Base-by-base conservation (phyloP, 2,888 invertebrate genomes). In the Cosmorhoe ocellata region DNA sequence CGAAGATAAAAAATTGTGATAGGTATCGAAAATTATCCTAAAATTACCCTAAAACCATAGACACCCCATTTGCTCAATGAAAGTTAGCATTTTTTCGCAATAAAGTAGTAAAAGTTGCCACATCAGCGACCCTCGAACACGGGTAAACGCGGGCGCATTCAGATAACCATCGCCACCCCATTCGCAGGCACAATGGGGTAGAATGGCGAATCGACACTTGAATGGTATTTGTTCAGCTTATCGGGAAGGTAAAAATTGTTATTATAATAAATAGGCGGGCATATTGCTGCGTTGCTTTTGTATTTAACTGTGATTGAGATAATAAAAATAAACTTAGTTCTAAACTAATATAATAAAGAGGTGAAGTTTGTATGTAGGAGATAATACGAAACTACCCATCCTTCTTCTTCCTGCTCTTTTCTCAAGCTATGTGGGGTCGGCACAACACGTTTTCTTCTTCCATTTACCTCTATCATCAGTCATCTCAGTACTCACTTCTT, bases 81-180 rank as follows among this genome's bases (percentile, higher is more conserved):
- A 75, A 74, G 78, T 85, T 82, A 80, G 84, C 85, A 82, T 88
- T 87, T 88, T 85, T 83, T 66, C 70, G 81, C 83, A 87, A 89
- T 87, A 87, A 87, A 87, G 84, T 81, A 82, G 78, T 81, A 81
- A 81, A 84, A 80, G 76, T 72, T 69, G 85, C 81, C 56, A 56
- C 70, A 71, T 85, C 86, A 83, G 87, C 84, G 70, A 58, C 67
- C 66, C 65, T 58, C 63, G 56, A 65, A 71, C 74, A 69, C 69
- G 67, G 69, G 72, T 67, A 66, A 70, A 68, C 67, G 68, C 59
- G 58, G 59, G 69, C 64, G 66, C 56, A 54, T 61, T 61, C 51
- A 56, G 81, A 81, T 81, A 83, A 76, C 61, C 64, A 74, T 74
- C 74, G 55, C 51, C 50, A 46, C 59, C 58, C 51, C 41, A 52